Evolutionary conservation across 2,113 vertebrate genomes (phyloP), one percentile per base, ranked within the genome.

Genomic region (Ploceus nigricollis): DNA sequence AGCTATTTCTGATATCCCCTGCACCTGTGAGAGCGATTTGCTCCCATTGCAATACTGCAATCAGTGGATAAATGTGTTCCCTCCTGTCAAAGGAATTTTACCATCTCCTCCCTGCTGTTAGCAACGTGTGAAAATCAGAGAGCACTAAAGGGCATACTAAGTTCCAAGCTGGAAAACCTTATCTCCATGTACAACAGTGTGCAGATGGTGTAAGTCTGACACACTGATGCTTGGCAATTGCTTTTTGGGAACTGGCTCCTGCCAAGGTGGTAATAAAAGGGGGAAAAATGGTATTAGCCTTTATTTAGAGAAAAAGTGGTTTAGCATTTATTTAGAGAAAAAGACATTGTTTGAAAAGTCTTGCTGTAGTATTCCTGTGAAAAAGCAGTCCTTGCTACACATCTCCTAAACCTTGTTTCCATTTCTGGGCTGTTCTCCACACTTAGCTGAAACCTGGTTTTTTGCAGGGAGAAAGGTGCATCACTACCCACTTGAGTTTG

Each of bases 221-320:
- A 33, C 12, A 69, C 19, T 45, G 35, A 22, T 60, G 39, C 17
- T 57, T 58, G 47, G 47, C 18, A 66, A 17, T 53, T 5, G 0
- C 20, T 51, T 93, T 56, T 24, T 86, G 51, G 18, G 28, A 64
- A 33, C 31, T 61, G 18, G 16, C 21, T 92, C 50, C 23, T 78
- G 24, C 7, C 42, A 70, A n/a, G 17, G 21, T 39, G 31, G 8
- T 24, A 57, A 57, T 63, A 47, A 56, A 3, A 82, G 24, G 10
- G 15, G 9, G 2, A 1, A 23, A 44, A 35, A 11, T 37, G 4
- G 4, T 23, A 12, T 70, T 82, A 5, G 0, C 15, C 58, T 42
- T 42, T 42, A 10, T 60, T 75, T 47, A 40, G 53, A 47, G 10
- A 39, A 23, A 58, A 53, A 56, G 5, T n/a, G n/a, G n/a, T n/a